phyloP scores from a whole-genome alignment of 2,888 invertebrate species.

The Drepanosiphum platanoidis region DNA sequence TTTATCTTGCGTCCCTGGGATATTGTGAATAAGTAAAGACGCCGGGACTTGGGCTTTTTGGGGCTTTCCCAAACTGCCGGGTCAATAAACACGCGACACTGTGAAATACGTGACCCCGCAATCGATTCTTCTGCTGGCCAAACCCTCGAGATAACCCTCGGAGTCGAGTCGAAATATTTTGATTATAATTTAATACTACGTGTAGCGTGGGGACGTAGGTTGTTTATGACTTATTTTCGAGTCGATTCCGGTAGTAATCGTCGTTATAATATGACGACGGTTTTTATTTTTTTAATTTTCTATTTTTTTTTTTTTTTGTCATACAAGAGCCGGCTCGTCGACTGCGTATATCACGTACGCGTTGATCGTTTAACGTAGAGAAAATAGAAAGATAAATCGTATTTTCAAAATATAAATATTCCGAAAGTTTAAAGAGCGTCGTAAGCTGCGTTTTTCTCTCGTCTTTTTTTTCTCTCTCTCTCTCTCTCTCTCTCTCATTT shows the following conservation, averaged over 20 bases:
- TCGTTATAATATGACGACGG: too few relatives aligned
- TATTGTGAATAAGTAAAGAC: slow-evolving; percentile 57
- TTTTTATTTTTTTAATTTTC: too few relatives aligned
- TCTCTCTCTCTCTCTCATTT: too few relatives aligned
- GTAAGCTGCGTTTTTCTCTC: slow-evolving; percentile 6
- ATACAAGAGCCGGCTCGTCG: background rate
- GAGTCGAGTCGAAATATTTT: background rate
- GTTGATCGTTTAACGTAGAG: too few relatives aligned
- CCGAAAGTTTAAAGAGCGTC: background rate
- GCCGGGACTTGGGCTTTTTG: slow-evolving; percentile 43
- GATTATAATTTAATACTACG: background rate
- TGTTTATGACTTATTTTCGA: too few relatives aligned
- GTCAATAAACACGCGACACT: slow-evolving; percentile 56
- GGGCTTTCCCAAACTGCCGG: slow-evolving; percentile 46
- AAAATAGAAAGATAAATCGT: background rate
- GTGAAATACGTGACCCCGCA: slow-evolving; percentile 43
- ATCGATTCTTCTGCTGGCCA: slow-evolving; percentile 38
- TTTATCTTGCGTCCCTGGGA: slow-evolving; percentile 48
- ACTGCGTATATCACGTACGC: background rate
- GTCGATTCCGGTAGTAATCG: too few relatives aligned
- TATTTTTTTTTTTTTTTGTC: background rate
- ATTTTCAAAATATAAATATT: background rate
- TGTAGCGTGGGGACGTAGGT: too few relatives aligned
- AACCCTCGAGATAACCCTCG: slow-evolving; percentile 18
- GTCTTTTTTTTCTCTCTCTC: too few relatives aligned